phyloP scores from a whole-genome alignment of 2,888 invertebrate genomes.

The Ferrisia virgata region DNA sequence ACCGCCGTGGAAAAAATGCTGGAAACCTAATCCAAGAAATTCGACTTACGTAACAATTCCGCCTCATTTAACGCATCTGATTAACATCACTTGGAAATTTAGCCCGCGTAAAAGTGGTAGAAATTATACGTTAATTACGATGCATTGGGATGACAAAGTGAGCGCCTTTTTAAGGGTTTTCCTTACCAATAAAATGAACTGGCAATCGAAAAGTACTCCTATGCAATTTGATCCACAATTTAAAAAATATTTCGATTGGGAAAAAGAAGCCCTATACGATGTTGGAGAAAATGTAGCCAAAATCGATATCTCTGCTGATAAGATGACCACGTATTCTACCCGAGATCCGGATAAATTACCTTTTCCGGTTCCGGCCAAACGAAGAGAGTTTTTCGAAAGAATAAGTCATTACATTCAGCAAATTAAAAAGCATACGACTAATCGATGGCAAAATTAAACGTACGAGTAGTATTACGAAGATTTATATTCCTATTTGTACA shows the following conservation, averaged over 20 bases:
- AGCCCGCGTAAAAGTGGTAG: background rate
- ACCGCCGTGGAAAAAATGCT: background rate
- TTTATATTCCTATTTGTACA: background rate
- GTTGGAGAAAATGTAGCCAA: background rate
- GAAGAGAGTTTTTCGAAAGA: background rate
- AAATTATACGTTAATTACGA: background rate
- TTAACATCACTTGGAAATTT: background rate
- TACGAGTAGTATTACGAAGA: background rate
- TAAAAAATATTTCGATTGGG: background rate
- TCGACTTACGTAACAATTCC: background rate
- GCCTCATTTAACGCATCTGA: background rate
- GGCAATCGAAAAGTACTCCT: background rate
- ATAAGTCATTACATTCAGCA: background rate
- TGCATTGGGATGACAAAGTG: conserved; percentile 18
- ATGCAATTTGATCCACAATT: background rate
- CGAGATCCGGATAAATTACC: background rate
- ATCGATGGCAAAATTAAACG: background rate
- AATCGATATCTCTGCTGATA: background rate
- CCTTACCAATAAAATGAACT: background rate
- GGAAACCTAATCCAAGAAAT: background rate
- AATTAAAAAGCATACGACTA: background rate
- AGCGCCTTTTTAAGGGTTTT: background rate
- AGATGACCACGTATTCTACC: background rate
- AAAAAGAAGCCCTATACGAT: background rate
- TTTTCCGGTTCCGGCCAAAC: background rate